Conservation (phyloP, 1,140 invertebrate genomes). For the Leptinotarsa texana region DNA sequence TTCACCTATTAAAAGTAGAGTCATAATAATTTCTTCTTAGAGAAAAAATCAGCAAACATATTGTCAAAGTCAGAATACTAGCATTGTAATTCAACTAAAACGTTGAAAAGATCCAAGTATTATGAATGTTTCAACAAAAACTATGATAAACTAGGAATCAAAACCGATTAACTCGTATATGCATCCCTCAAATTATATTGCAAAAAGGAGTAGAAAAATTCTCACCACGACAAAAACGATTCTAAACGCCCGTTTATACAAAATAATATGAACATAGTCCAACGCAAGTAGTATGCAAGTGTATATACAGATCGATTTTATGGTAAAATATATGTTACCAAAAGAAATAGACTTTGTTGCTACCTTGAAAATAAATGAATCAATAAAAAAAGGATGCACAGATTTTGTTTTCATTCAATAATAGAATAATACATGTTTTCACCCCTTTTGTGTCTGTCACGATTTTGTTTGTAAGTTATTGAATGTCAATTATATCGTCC, state of each 20-base stretch:
- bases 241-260: conserved; percentile 53
- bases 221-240: conserved; percentile 28
- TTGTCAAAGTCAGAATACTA: too few relatives aligned
- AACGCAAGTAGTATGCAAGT: conserved; percentile 46
- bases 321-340: conserved; percentile 36
- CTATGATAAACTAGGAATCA: too few relatives aligned
- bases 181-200: too few relatives aligned
- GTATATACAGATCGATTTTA: conserved; percentile 44
- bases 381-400: conserved; percentile 24
- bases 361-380: conserved; percentile 11
- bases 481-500: conserved; percentile 54
- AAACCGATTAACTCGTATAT: too few relatives aligned
- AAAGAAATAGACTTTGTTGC: conserved; percentile 28
- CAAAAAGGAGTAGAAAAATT: too few relatives aligned
- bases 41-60: too few relatives aligned
- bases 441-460: neutral
- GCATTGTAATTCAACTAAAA: too few relatives aligned
- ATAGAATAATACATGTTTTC: conserved; percentile 6
- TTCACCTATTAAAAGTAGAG: too few relatives aligned
- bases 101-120: too few relatives aligned
- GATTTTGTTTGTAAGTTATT: conserved; percentile 19
- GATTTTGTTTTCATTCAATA: conserved; percentile 26
- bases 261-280: conserved; percentile 45
- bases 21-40: too few relatives aligned
- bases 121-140: too few relatives aligned